Conservation (phyloP, 2,888 invertebrate genomes). For the Xestia xanthographa region DNA sequence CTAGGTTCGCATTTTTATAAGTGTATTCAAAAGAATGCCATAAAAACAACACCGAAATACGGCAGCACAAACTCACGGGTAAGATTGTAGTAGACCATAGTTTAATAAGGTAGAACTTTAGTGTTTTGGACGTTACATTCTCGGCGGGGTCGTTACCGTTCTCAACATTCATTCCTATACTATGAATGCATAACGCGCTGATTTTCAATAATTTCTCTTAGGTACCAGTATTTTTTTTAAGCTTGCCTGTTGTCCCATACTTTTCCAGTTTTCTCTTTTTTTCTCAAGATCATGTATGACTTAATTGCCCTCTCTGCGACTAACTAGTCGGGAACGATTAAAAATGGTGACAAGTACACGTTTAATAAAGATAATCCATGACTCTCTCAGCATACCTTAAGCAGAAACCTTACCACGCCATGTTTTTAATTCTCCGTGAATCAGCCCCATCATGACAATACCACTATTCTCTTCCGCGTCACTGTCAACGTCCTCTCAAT, state of each 20-base stretch:
- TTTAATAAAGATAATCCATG: background rate
- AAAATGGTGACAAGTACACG: background rate
- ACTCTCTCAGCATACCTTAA: background rate
- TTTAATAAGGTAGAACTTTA: too few species aligned
- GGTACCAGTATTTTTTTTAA: background rate
- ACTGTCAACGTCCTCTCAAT: constrained; percentile 45
- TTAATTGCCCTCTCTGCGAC: background rate
- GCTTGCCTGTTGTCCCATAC: background rate
- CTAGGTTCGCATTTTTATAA: background rate
- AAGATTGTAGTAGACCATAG: too few species aligned
- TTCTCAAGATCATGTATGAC: too few species aligned
- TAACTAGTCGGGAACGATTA: background rate
- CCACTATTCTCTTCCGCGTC: constrained; percentile 5
- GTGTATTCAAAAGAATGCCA: background rate
- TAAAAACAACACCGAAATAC: too few species aligned
- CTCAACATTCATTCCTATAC: background rate
- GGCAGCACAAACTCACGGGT: too few species aligned
- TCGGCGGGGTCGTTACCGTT: too few species aligned
- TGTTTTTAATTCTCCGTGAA: background rate
- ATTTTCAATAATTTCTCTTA: background rate
- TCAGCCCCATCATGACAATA: background rate
- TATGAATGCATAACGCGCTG: background rate
- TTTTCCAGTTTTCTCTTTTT: background rate
- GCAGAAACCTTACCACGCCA: background rate
- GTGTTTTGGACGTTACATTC: too few species aligned